Base-by-base conservation (phyloP, 2,888 invertebrate species). In the Archaeoteleia sp. region DNA sequence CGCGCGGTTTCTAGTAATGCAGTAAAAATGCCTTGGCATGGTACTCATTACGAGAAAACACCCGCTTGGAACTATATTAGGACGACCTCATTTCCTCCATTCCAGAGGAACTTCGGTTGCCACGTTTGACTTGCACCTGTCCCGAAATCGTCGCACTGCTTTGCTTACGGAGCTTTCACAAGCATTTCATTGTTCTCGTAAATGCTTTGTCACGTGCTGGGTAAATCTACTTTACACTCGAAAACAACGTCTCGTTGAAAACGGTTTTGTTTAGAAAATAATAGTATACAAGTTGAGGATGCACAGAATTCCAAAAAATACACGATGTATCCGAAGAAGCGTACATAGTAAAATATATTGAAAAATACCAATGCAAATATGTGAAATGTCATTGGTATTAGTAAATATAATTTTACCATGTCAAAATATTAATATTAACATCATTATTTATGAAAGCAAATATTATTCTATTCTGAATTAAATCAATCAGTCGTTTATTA, bases 71-170 rank as follows among this genome's bases (percentile, higher is more conserved):
- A 60, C 63, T 70, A 48, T 67, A 70, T 67, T 70, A 62, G 63
- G 54, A 70, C 49, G 61, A 54, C 70, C 62, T 67, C 66, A 49
- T 70, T 70, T 70, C 58, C 65, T 62, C 54, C 25, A 49, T 61
- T 51, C 48, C 23, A 23, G 37, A 23, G 43, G 13, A 62, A 66
- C 53, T 66, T 67, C 57, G 30, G 51, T 51, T 51, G 57, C 51
- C 34, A 35, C 58, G 43, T 67, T 67, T 62, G 62, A 67, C 62
- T 67, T 62, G 53, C 53, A 67, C 57, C 67, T 62, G 67, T 67
- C 57, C 62, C 43, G 15, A 57, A 62, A 53, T 62, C 62, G 57
- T 61, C 51, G 55, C 51, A 34, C 25, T 42, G 14, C 17, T 8
- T 15, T 35, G 39, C 55, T 49, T 66, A 32, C 27, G 46, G 55